A percentile compares a stretch with the other conserved stretches of the same genome.
Conservation (phyloP, 2,888 invertebrate genomes). For the Scrobipalpa atriplicella region DNA sequence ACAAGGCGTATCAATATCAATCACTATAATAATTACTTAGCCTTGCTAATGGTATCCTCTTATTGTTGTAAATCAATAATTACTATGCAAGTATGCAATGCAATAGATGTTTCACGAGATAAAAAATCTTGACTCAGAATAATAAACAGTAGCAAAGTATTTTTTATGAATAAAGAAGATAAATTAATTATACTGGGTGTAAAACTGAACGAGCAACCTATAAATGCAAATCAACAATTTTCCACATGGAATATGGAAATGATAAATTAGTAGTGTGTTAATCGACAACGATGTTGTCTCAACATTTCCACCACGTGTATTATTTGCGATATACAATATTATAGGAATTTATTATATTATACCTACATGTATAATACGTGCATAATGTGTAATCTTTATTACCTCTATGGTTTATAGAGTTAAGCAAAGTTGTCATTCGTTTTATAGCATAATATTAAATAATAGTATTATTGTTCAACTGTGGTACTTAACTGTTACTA, state of each 20-base stretch:
- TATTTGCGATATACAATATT: not conserved
- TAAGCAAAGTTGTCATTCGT: not conserved
- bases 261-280: no score
- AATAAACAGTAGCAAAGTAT: not conserved
- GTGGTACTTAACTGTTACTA: not conserved
- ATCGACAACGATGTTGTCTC: no score
- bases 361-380: no score
- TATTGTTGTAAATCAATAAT: not conserved
- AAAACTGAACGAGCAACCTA: no score
- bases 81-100: not conserved
- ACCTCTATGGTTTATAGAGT: not conserved
- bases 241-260: no score
- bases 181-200: no score
- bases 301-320: not conserved
- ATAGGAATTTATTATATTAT: no score
- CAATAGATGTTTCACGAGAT: not conserved
- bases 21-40: not conserved
- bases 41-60: not conserved
- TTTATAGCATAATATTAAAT: not conserved
- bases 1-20: not conserved
- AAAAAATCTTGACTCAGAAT: not conserved
- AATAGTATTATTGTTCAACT: conserved; percentile 1
- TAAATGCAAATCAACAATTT: no score
- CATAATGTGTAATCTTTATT: not conserved
- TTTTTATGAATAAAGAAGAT: no score